phyloP scores from a whole-genome alignment of 1,140 invertebrate genomes.

The Drosophila tropicalis region DNA sequence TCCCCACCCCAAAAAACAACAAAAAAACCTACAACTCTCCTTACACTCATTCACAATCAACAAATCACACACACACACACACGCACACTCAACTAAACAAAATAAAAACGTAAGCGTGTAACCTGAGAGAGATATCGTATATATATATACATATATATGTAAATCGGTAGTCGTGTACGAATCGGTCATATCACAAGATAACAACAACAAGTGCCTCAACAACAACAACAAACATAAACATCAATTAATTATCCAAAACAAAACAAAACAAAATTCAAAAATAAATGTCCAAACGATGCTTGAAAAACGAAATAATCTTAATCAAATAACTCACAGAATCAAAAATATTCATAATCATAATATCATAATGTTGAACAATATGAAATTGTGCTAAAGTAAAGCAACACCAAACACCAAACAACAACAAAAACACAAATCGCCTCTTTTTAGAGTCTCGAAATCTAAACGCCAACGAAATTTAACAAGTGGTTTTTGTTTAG shows the following conservation, averaged over 20 bases:
- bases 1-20: not conserved
- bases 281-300: constrained; percentile 47
- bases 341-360: constrained; percentile 14
- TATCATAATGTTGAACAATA: constrained; percentile 7
- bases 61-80: no score
- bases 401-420: no score
- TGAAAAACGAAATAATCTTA: constrained; percentile 10
- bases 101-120: not conserved
- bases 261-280: not conserved
- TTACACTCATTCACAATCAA: no score
- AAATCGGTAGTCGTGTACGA: no score
- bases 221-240: not conserved
- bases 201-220: constrained; percentile 20
- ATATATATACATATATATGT: no score
- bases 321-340: not conserved
- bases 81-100: no score
- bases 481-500: not conserved
- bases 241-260: not conserved
- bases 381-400: not conserved
- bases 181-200: constrained; percentile 8
- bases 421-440: no score
- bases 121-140: not conserved
- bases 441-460: not conserved
- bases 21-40: no score
- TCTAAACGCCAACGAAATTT: not conserved